Conservation (phyloP, 2,888 invertebrate species). For the Drosophila mimetica region DNA sequence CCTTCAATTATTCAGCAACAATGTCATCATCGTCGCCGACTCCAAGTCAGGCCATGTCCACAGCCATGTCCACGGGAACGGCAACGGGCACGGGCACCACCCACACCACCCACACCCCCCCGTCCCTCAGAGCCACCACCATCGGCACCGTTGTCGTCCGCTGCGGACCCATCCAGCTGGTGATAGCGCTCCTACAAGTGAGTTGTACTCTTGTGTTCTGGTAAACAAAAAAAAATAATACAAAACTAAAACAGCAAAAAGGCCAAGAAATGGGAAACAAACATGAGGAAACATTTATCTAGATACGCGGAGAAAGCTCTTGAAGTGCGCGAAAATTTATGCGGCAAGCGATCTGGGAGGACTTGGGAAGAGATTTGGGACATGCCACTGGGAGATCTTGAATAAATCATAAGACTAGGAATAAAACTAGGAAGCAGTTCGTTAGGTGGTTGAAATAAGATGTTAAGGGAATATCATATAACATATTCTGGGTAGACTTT, state of each 20-base stretch:
- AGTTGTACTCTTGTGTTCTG: constrained; percentile 56
- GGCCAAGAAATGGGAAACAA: constrained; percentile 28
- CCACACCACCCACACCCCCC: constrained; percentile 23
- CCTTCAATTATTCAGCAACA: constrained; percentile 80
- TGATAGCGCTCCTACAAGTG: constrained; percentile 95
- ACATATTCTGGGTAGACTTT: too few species aligned
- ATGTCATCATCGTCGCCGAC: constrained; percentile 82
- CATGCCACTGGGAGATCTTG: background rate
- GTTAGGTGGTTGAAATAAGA: too few species aligned
- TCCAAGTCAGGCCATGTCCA: constrained; percentile 68
- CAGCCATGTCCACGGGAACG: constrained; percentile 31
- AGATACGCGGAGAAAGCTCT: constrained; percentile 42
- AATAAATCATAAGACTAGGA: constrained; percentile 22
- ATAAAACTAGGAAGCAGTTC: background rate
- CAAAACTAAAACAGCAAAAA: constrained; percentile 8
- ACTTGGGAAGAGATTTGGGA: constrained; percentile 17
- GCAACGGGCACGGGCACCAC: constrained; percentile 20
- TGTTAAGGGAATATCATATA: too few species aligned
- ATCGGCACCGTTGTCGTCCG: constrained; percentile 96
- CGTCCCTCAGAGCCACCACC: constrained; percentile 88
- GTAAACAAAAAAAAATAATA: constrained; percentile 8
- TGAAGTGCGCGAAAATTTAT: constrained; percentile 25
- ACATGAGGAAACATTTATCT: constrained; percentile 39
- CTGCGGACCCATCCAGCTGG: constrained; percentile 93
- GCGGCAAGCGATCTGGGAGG: constrained; percentile 27